A percentile compares a stretch with the other conserved stretches of the same genome.
These are phyloP conservation scores for Zaprionus obscuricornis DNA, from an alignment of 2,888 invertebrate species.

Conservation along the genomic window DNA sequence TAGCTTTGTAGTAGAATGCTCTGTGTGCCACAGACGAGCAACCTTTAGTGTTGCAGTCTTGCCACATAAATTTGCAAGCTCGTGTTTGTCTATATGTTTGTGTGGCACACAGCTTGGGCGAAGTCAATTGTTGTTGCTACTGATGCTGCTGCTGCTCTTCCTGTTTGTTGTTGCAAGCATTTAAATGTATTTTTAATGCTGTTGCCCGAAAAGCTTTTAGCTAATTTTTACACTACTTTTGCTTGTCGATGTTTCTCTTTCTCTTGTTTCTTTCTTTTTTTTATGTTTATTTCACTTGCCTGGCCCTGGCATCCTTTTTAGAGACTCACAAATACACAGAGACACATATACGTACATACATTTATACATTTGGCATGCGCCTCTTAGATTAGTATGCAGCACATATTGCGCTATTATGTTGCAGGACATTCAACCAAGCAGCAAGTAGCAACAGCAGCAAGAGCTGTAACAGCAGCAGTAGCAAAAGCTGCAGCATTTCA, in stretches of 20 bases:
- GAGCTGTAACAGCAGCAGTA: conserved; percentile 3
- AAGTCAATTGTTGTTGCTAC: conserved; percentile 54
- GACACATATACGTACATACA: conserved; percentile 12
- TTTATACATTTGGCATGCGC: conserved; percentile 30
- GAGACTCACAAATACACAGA: conserved; percentile 18
- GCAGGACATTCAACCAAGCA: conserved; percentile 67
- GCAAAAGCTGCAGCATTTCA: conserved; percentile 37
- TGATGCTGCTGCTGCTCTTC: conserved; percentile 4
- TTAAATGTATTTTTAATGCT: conserved; percentile 79
- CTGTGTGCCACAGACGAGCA: conserved; percentile 31
- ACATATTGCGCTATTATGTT: conserved; percentile 78
- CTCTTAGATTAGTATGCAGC: conserved; percentile 75
- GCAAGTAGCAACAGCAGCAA: too few relatives aligned
- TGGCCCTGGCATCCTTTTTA: conserved; percentile 74
- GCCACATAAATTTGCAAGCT: conserved; percentile 50
- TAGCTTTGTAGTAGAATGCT: conserved; percentile 52
- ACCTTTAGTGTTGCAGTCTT: conserved; percentile 34
- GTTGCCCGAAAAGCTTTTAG: conserved; percentile 80
- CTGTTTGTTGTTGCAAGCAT: conserved; percentile 56
- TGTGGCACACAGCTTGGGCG: conserved; percentile 1
- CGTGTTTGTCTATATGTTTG: conserved; percentile 37
- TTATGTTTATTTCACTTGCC: conserved; percentile 18
- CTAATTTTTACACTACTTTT: conserved; percentile 76
- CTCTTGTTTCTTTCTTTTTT: conserved; percentile 26
- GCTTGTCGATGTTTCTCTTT: conserved; percentile 28